phyloP scores from a whole-genome alignment of 1,140 invertebrate species.

The Chymomyza costata region DNA sequence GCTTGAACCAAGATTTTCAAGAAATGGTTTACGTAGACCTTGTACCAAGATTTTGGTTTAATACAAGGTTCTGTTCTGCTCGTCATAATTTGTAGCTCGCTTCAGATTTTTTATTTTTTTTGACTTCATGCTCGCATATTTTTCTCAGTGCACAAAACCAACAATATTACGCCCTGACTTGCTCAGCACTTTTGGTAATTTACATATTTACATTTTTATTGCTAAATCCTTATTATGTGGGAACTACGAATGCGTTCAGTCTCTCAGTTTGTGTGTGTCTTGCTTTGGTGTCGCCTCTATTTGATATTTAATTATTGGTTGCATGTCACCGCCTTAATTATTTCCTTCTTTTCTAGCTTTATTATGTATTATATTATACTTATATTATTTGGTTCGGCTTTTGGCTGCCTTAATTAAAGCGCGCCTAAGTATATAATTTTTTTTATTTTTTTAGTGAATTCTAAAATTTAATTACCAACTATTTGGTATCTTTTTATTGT shows the following conservation, averaged over 20 bases:
- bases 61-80: too few relatives aligned
- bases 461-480: slow-evolving; percentile 51
- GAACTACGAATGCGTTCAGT: slow-evolving; percentile 40
- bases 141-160: slow-evolving; percentile 6
- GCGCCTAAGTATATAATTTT: slow-evolving; percentile 58
- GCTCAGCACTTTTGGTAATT: slow-evolving; percentile 27
- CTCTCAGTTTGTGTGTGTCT: neutral
- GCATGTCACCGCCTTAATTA: slow-evolving; percentile 64
- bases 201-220: slow-evolving; percentile 60
- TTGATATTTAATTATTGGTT: slow-evolving; percentile 63
- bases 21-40: too few relatives aligned
- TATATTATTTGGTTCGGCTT: slow-evolving; percentile 2
- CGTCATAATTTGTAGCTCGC: too few relatives aligned
- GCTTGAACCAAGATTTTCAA: too few relatives aligned
- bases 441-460: slow-evolving; percentile 24
- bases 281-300: slow-evolving; percentile 8
- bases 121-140: slow-evolving; percentile 23
- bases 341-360: slow-evolving; percentile 59
- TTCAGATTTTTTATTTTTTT: too few relatives aligned
- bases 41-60: too few relatives aligned
- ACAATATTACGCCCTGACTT: slow-evolving; percentile 13
- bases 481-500: slow-evolving; percentile 33
- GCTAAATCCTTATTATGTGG: slow-evolving; percentile 70
- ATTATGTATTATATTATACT: too few relatives aligned
- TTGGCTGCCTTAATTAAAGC: slow-evolving; percentile 48